Percentiles rank a stretch among this genome's conserved stretches.
These are phyloP conservation scores for Menidia beryllina DNA, from an alignment of 2,113 vertebrate species.

Conservation along the genomic window DNA sequence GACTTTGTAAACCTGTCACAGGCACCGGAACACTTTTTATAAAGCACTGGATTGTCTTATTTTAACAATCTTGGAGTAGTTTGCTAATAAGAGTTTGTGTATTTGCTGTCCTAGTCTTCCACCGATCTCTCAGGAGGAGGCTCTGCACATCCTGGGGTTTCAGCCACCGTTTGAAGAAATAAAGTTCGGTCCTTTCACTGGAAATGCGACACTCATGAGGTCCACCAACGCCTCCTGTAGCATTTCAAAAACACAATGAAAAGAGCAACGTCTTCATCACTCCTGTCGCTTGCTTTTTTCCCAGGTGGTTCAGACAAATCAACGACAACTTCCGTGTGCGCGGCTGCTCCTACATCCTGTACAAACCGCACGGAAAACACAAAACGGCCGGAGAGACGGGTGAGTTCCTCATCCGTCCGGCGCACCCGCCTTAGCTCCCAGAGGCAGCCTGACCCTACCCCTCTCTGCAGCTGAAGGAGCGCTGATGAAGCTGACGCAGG, in stretches of 20 bases:
- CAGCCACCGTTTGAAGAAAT: slow-evolving; percentile 98
- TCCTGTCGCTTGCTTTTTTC: not conserved
- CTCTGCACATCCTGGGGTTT: slow-evolving; percentile 95
- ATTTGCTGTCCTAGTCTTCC: slow-evolving; percentile 84
- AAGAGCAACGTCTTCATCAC: not conserved
- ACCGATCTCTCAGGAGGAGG: slow-evolving; percentile 97
- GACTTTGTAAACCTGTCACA: no score
- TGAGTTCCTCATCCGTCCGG: slow-evolving; percentile 57
- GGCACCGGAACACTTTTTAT: no score
- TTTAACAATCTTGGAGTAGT: not conserved
- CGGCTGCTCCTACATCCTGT: slow-evolving; percentile 95
- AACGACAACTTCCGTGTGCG: slow-evolving; percentile 95
- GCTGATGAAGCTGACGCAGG: slow-evolving; percentile 90
- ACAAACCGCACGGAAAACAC: slow-evolving; percentile 98
- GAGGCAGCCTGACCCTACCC: not conserved
- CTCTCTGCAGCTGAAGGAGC: slow-evolving; percentile 89
- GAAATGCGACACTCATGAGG: slow-evolving; percentile 98
- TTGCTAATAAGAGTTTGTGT: not conserved
- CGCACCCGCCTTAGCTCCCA: not conserved
- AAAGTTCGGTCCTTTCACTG: slow-evolving; percentile 98
- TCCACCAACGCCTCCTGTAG: slow-evolving; percentile 49
- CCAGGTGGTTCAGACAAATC: slow-evolving; percentile 98
- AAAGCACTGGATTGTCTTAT: no score
- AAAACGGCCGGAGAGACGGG: slow-evolving; percentile 98
- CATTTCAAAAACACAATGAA: not conserved